Evolutionary conservation across 2,113 vertebrate species (phyloP).

Genomic region (Myodes glareolus): DNA sequence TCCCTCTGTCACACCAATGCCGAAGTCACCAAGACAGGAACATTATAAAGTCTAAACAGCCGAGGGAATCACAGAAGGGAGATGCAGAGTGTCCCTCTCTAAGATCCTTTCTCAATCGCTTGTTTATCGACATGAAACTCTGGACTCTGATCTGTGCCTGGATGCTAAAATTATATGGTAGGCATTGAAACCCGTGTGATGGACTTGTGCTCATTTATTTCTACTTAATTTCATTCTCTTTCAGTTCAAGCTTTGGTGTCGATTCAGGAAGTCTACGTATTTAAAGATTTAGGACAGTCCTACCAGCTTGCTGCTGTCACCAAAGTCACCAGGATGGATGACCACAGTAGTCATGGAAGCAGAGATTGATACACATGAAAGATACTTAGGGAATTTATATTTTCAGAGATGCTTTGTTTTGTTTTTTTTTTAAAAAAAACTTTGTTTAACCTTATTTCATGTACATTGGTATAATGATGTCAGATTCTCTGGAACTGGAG

Average conservation of each 20-base stretch:
- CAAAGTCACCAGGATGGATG: not conserved
- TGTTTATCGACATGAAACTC: conserved; percentile 40
- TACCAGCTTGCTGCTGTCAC: not conserved
- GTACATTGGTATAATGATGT: too few species aligned
- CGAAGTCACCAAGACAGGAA: not conserved
- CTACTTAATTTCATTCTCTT: not conserved
- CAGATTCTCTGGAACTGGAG: too few species aligned
- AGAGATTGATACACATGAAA: not conserved
- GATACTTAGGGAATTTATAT: not conserved
- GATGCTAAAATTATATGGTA: not conserved
- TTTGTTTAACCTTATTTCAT: too few species aligned
- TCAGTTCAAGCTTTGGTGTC: not conserved
- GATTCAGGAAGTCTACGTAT: conserved; percentile 4
- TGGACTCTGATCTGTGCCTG: conserved; percentile 5
- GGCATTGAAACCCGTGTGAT: not conserved
- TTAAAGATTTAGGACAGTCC: not conserved
- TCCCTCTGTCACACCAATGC: not conserved
- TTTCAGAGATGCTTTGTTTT: not conserved
- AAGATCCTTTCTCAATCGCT: not conserved
- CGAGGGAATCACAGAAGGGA: conserved; percentile 21
- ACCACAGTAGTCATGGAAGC: not conserved
- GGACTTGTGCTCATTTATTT: not conserved
- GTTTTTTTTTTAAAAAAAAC: too few species aligned
- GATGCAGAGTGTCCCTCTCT: not conserved
- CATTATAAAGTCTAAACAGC: conserved; percentile 58